These are phyloP conservation scores for Pogonognathellus flavescens DNA, from an alignment of 1,140 invertebrate species.

Conservation along the genomic window DNA sequence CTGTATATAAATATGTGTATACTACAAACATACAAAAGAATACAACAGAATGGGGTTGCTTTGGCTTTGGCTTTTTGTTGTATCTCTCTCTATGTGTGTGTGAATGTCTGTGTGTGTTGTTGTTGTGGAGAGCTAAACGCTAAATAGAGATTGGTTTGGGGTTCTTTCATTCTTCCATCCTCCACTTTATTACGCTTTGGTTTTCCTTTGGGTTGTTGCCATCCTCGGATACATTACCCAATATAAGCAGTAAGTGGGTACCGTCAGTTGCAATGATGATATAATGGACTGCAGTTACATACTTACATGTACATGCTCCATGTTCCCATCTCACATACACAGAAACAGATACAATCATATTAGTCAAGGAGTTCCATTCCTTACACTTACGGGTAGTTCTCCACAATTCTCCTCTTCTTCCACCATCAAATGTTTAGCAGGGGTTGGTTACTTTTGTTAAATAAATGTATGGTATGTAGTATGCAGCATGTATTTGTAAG, in stretches of 20 bases:
- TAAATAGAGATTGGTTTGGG: slow-evolving; percentile 50
- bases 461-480: no score
- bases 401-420: background rate
- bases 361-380: no score
- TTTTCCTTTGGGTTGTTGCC: slow-evolving; percentile 14
- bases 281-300: slow-evolving; percentile 29
- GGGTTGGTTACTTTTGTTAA: no score
- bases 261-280: slow-evolving; percentile 5
- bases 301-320: background rate
- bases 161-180: slow-evolving; percentile 37
- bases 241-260: background rate
- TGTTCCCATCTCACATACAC: no score
- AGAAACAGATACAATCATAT: no score
- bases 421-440: no score
- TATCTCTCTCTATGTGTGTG: no score
- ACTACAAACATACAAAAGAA: background rate
- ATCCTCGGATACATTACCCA: slow-evolving; percentile 4
- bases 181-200: slow-evolving; percentile 39
- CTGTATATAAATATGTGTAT: no score
- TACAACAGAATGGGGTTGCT: slow-evolving; percentile 19
- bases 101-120: background rate
- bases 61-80: slow-evolving; percentile 2
- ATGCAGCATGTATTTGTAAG: no score
- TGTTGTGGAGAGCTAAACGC: slow-evolving; percentile 42
- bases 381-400: background rate